phyloP scores from a whole-genome alignment of 1,140 invertebrate species.

The Mycetomoellerius zeteki region DNA sequence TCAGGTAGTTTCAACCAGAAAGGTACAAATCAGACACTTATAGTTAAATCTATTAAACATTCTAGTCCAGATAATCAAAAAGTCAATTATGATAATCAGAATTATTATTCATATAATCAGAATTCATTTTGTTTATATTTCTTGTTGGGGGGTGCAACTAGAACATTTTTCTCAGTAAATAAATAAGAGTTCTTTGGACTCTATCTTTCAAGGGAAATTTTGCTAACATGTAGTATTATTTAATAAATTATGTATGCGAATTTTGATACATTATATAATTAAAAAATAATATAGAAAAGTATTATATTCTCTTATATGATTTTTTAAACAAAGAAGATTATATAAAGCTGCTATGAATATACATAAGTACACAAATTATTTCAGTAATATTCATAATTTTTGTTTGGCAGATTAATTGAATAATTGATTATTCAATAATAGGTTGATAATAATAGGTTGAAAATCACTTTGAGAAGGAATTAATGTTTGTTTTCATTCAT shows the following conservation, averaged over 20 bases:
- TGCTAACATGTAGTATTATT: background rate
- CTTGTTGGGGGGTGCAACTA: too few relatives aligned
- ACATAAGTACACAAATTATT: constrained; percentile 3
- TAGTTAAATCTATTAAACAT: too few relatives aligned
- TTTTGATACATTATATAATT: background rate
- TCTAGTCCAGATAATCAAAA: too few relatives aligned
- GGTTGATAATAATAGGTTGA: too few relatives aligned
- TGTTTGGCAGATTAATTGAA: background rate
- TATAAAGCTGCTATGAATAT: background rate
- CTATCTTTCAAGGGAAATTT: background rate
- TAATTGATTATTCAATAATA: too few relatives aligned
- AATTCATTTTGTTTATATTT: too few relatives aligned
- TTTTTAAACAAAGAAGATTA: background rate
- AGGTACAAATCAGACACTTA: too few relatives aligned
- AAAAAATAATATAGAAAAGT: background rate
- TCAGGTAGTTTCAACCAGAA: too few relatives aligned
- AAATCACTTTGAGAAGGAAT: background rate
- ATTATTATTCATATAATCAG: too few relatives aligned
- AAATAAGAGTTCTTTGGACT: background rate
- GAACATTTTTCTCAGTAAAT: too few relatives aligned
- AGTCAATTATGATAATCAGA: too few relatives aligned
- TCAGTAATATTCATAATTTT: background rate
- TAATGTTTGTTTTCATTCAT: background rate
- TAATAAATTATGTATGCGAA: background rate
- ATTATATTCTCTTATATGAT: background rate